These are phyloP conservation scores for Montipora capitata DNA, from an alignment of 92 coral and sea anemone genomes.

Conservation along the genomic window DNA sequence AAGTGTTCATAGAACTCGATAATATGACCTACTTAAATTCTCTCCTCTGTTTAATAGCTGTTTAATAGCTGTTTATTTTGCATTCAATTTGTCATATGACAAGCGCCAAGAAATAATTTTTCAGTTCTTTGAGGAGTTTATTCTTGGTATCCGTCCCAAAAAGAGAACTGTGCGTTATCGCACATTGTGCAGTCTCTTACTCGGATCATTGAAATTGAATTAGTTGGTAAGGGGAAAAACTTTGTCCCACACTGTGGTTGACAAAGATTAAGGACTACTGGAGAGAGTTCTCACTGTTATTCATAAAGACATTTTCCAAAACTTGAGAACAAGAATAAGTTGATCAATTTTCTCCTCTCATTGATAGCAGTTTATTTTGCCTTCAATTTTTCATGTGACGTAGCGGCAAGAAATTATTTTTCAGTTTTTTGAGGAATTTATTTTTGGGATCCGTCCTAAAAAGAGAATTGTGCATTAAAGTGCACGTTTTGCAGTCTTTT, in stretches of 20 bases:
- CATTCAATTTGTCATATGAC: conserved; percentile 30
- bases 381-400: conserved; percentile 27
- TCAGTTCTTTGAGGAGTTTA: conserved; percentile 2
- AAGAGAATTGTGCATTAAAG: background rate
- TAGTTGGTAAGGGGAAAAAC: too few species aligned
- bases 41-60: background rate
- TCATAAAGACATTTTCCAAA: conserved; percentile 13
- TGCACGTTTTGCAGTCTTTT: too few species aligned
- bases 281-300: conserved; percentile 19
- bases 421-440: conserved; percentile 10
- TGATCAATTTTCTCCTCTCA: background rate
- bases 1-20: conserved; percentile 6
- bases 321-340: background rate
- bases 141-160: conserved; percentile 15
- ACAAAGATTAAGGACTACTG: background rate
- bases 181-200: too few species aligned
- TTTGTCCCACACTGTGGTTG: conserved; percentile 25
- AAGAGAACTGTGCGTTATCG: conserved; percentile 2
- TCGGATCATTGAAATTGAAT: too few species aligned
- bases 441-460: conserved; percentile 14
- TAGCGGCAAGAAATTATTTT: conserved; percentile 20
- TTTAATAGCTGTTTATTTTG: conserved; percentile 14
- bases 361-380: conserved; percentile 17
- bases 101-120: conserved; percentile 23
- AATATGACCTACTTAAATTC: background rate